Base-by-base conservation (phyloP, 2,888 invertebrate species). In the Drosophila kambysellisi region DNA sequence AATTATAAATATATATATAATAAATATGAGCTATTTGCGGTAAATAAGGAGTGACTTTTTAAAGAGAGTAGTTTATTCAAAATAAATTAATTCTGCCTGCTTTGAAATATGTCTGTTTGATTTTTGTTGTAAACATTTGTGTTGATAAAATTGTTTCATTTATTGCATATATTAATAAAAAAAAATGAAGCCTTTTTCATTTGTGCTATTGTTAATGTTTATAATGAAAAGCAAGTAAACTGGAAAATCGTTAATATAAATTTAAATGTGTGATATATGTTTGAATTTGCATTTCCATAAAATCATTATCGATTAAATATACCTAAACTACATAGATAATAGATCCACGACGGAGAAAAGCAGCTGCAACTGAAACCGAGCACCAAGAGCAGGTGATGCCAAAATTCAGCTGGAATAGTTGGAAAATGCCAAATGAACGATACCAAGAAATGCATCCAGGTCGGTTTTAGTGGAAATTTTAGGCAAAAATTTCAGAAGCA, bases 381-480 rank as follows among this genome's bases (percentile, higher is more conserved):
- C 17, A 17, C 8, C 17, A 12, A 9, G 37, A 54, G 56, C 62
- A 62, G 54, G 43, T 54, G 62, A 62, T 62, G 15, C n/a, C 46
- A 12, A 57, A 62, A 37, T 37, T 48, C 46, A 58, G 25, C 46
- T 58, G 7, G 33, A 33, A 32, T 46, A 43, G 62, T 43, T 43
- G 29, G n/a, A 37, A 62, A 62, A 33, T 20, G 41, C 15, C 33
- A 33, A 12, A 17, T 46, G 33, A 1, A 54, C 25, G 33, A 43
- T 56, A 56, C 43, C 43, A 62, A 33, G 61, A 53, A 60, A 54
- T 25, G 12, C 41, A 12, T 11, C 15, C 25, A 17, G 32, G n/a
- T 17, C 52, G 8, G 7, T 8, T 8, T 25, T 39, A 8, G 25
- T 11, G 25, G 30, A 58, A 58, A 33, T 25, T 17, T 33, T 25